phyloP scores from a whole-genome alignment of 2,797 vertebrate genomes.

The Gambelia wislizenii region DNA sequence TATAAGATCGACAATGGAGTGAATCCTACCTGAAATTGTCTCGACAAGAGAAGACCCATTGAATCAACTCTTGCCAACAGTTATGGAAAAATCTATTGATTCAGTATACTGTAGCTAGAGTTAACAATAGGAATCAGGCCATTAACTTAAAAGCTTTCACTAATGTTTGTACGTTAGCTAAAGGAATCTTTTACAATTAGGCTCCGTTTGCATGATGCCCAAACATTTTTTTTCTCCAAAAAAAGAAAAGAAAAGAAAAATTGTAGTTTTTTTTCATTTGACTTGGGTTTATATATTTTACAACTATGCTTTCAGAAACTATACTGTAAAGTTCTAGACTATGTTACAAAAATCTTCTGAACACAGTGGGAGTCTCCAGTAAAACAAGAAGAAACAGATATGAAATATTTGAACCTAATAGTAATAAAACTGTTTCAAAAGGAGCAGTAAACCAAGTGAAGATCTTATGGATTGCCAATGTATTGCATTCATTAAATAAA shows the following conservation, averaged over 20 bases:
- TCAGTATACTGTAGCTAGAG: too few species aligned
- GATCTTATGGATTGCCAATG: neutral
- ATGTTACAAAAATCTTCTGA: neutral
- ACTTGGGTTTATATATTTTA: neutral
- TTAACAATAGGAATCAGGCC: too few species aligned
- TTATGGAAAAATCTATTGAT: too few species aligned
- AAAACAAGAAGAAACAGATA: slow-evolving; percentile 1
- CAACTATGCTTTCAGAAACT: neutral
- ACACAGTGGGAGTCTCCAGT: neutral
- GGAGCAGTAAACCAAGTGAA: neutral
- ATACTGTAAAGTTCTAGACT: neutral
- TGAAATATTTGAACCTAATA: neutral
- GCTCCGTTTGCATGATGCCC: neutral
- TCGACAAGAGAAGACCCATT: too few species aligned
- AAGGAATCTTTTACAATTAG: neutral
- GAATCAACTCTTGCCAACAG: neutral
- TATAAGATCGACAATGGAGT: neutral
- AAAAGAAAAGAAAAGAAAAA: neutral
- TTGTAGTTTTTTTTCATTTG: neutral
- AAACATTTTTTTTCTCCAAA: neutral
- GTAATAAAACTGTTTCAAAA: neutral
- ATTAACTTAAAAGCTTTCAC: too few species aligned
- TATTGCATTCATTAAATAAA: neutral
- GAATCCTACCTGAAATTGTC: too few species aligned
- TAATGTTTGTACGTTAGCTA: neutral